Evolutionary conservation across 1,140 invertebrate species (phyloP).

Genomic region (Metaphire vulgaris): DNA sequence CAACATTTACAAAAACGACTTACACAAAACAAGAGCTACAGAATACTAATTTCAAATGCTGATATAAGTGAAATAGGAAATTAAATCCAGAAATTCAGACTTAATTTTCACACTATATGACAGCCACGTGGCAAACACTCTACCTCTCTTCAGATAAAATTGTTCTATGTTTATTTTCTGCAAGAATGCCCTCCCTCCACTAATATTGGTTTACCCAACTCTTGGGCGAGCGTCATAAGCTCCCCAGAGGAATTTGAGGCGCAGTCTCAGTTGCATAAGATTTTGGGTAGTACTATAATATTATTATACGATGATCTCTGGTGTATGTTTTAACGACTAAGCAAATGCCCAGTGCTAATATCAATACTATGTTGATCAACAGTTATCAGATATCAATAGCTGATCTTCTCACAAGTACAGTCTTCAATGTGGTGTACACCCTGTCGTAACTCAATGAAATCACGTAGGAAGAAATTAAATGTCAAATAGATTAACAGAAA

Average conservation of each 20-base stretch:
- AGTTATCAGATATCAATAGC: too few species aligned
- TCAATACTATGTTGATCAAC: neutral
- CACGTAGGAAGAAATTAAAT: neutral
- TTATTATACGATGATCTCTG: too few species aligned
- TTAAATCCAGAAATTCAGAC: neutral
- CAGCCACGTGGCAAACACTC: neutral
- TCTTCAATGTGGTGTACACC: neutral
- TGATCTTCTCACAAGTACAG: neutral
- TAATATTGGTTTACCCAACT: too few species aligned
- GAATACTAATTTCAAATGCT: too few species aligned
- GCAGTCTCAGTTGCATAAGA: too few species aligned
- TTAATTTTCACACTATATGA: neutral
- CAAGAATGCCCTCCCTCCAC: too few species aligned
- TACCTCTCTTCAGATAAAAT: neutral
- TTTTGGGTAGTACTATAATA: too few species aligned
- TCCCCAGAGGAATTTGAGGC: too few species aligned
- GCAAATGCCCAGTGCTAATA: neutral
- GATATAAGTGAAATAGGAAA: neutral
- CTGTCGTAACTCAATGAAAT: neutral
- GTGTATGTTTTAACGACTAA: too few species aligned
- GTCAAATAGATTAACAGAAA: neutral
- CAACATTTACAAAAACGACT: neutral
- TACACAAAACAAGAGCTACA: too few species aligned
- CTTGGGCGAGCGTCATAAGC: too few species aligned
- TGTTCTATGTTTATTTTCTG: neutral